Conservation (phyloP, 2,797 vertebrate species). For the Myotis daubentonii region DNA sequence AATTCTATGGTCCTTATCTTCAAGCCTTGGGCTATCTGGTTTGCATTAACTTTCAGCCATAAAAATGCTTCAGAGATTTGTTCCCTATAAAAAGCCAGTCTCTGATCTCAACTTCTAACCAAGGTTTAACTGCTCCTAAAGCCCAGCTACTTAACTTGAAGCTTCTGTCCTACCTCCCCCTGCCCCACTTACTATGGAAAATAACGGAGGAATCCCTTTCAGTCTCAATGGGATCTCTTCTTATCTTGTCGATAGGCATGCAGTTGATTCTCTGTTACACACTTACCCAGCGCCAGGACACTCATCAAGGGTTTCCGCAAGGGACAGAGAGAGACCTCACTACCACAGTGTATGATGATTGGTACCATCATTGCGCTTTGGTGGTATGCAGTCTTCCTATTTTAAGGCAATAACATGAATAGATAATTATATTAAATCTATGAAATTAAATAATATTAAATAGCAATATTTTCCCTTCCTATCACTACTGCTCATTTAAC, state of each 20-base stretch:
- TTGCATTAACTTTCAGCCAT: not conserved
- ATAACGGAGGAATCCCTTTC: not conserved
- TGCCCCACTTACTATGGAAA: not conserved
- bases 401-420: constrained; percentile 4
- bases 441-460: not conserved
- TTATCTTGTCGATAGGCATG: not conserved
- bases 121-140: constrained; percentile 25
- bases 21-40: not conserved
- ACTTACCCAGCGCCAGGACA: not conserved
- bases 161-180: not conserved
- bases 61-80: constrained; percentile 46
- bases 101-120: constrained; percentile 7
- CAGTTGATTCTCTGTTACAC: not conserved
- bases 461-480: not conserved
- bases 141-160: constrained; percentile 48
- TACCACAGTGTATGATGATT: not conserved
- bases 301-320: not conserved
- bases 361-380: not conserved
- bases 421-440: not conserved
- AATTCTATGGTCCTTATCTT: not conserved
- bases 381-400: not conserved
- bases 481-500: not conserved
- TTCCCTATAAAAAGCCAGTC: constrained; percentile 57
- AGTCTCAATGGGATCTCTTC: not conserved
- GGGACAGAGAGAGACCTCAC: not conserved